Conservation (phyloP, 1,140 invertebrate species). For the Agraylea sexmaculata region DNA sequence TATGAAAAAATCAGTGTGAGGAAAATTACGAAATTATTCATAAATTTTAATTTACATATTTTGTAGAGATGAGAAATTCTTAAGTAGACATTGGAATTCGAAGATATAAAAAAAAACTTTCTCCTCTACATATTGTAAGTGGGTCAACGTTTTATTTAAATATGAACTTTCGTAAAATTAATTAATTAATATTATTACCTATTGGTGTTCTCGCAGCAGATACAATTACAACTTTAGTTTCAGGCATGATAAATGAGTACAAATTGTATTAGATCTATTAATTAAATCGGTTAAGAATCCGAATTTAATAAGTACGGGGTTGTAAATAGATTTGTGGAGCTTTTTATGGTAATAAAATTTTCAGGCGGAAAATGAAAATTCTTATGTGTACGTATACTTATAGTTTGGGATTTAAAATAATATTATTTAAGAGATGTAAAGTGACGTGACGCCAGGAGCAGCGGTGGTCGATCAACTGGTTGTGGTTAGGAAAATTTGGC, state of each 20-base stretch:
- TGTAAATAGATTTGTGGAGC: too few species aligned
- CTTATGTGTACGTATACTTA: too few species aligned
- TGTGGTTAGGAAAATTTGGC: too few species aligned
- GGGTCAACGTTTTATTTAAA: conserved; percentile 6
- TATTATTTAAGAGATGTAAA: too few species aligned
- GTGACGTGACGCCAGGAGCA: too few species aligned
- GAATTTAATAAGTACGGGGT: too few species aligned
- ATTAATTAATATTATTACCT: conserved; percentile 23
- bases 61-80: neutral
- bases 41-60: conserved; percentile 5
- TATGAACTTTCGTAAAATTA: conserved; percentile 5
- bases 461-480: too few species aligned
- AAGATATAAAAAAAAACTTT: conserved; percentile 6
- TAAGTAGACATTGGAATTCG: conserved; percentile 3
- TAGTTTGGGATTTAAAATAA: too few species aligned
- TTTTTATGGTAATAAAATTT: too few species aligned
- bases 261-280: too few species aligned
- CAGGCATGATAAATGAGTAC: conserved; percentile 18
- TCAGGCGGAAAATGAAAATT: too few species aligned
- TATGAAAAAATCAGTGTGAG: neutral
- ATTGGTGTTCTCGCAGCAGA: conserved; percentile 34
- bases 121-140: conserved; percentile 17
- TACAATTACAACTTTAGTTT: conserved; percentile 29
- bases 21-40: conserved; percentile 4
- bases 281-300: too few species aligned